Conservation (phyloP, 2,888 invertebrate species). For the Blera fallax region DNA sequence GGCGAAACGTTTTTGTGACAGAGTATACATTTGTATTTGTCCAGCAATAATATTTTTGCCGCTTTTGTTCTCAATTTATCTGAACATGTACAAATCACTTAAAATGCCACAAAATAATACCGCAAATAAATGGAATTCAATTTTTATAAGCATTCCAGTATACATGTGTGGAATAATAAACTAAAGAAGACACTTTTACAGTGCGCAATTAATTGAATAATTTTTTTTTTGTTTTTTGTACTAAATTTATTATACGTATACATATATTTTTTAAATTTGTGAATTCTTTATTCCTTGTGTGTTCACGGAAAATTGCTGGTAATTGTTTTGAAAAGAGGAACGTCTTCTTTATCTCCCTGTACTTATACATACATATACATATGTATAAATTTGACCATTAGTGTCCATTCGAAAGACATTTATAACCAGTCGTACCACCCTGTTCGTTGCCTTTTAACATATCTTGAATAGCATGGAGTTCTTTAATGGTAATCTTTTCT, state of each 20-base stretch:
- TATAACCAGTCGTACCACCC: no score
- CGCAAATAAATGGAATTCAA: background rate
- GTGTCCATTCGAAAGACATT: no score
- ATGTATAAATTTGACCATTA: no score
- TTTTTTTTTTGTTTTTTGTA: background rate
- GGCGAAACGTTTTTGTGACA: background rate
- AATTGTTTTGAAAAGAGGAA: background rate
- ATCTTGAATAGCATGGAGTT: no score
- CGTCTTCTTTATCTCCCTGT: no score
- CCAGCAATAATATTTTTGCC: background rate
- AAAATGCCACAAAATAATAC: background rate
- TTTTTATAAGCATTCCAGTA: background rate
- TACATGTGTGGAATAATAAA: background rate
- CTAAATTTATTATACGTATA: background rate
- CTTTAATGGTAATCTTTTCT: no score
- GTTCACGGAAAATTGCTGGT: background rate
- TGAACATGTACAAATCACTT: background rate
- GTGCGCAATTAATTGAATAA: background rate
- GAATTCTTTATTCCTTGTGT: background rate
- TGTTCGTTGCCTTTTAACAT: no score
- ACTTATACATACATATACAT: background rate
- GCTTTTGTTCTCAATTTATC: background rate
- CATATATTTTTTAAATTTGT: background rate
- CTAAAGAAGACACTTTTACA: background rate
- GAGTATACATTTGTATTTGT: background rate